Base-by-base conservation (phyloP, 2,888 invertebrate species). In the Tachina grossa region DNA sequence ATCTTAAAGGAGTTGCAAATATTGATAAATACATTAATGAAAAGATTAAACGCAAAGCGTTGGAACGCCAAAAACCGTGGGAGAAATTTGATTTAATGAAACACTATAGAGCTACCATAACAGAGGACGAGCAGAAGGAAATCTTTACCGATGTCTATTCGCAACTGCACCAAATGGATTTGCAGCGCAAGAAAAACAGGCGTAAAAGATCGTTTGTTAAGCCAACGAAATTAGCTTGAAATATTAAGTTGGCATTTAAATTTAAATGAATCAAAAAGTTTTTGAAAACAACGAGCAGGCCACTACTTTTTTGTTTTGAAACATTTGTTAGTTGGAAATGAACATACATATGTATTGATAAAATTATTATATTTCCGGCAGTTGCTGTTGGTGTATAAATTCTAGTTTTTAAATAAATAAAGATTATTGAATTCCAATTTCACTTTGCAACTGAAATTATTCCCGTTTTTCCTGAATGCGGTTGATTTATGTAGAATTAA, bases 81-180 rank as follows among this genome's bases (percentile, higher is more conserved):
- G 97, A 97, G 90, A 96, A 97, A 93, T 97, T 95, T 93, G 99
- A 99, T 93, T 93, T 99, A 74, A 98, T 99, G 98, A 97, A 97
- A 92, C 94, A 96, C 83, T 99, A 99, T 92, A 96, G 98, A 94
- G 94, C 94, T 92, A 96, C 97, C 1, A 96, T 98, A 89, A 96
- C 98, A 11, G 96, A 96, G 88, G 98, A 98, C 91, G 98, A 98
- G 83, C 97, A 98, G 91, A 94, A 93, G 45, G 95, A 96, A 90
- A 97, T 99, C 89, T 98, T 96, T 94, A 93, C 95, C 1, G 98
- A 98, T 93, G 95, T 98, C 3, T 95, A 96, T 89, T 93, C 95
- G 8, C 95, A 97, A 89, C 92, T 97, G 57, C 95, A 96, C 88
- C 95, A 96, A 88, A 90, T 97, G 82, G 96, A 97, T 89, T 92